phyloP scores from a whole-genome alignment of 2,797 vertebrate species.

The Micrastur ruficollis region DNA sequence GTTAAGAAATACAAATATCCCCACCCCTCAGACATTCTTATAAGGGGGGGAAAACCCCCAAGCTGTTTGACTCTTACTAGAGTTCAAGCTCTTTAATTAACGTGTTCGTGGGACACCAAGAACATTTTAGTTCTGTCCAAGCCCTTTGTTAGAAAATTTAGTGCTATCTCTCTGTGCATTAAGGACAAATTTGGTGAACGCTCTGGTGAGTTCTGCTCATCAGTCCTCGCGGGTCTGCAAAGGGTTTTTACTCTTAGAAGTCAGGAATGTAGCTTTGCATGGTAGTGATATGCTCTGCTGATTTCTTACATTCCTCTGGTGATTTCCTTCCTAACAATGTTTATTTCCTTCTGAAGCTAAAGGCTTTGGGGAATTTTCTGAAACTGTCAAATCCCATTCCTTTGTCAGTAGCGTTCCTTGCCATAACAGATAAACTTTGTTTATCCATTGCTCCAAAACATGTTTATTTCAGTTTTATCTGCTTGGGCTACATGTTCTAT shows the following conservation, averaged over 20 bases:
- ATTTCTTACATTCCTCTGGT: not conserved
- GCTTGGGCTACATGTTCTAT: not conserved
- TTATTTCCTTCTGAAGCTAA: not conserved
- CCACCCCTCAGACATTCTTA: not conserved
- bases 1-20: not conserved
- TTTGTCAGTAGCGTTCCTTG: not conserved
- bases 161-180: not conserved
- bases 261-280: not conserved
- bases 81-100: not conserved
- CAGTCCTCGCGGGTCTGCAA: not conserved
- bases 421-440: not conserved
- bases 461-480: slow-evolving; percentile 4
- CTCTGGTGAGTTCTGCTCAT: not conserved
- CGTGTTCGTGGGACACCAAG: not conserved
- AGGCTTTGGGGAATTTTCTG: not conserved
- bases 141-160: not conserved
- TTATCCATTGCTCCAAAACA: not conserved
- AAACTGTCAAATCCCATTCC: not conserved
- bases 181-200: not conserved
- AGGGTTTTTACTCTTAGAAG: not conserved
- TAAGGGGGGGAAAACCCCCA: not conserved
- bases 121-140: not conserved
- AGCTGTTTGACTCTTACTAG: not conserved
- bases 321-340: not conserved
- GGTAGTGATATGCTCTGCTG: not conserved